A percentile compares a stretch with the other conserved stretches of the same genome.
These are phyloP conservation scores for Sylvia borin DNA, from an alignment of 2,797 vertebrate species.

Conservation along the genomic window DNA sequence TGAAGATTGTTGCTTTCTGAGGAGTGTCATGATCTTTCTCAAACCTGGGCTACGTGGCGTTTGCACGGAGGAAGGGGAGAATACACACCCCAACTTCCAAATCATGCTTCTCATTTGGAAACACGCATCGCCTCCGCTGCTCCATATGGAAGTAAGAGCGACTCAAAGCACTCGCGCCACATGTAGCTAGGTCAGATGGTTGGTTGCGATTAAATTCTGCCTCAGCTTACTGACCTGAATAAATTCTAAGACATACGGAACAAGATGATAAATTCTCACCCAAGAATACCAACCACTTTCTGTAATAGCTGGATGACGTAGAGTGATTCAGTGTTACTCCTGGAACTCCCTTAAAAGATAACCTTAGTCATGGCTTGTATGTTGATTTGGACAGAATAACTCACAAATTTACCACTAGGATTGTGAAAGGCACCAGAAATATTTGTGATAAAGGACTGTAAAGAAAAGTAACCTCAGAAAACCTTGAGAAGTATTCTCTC, in stretches of 20 bases:
- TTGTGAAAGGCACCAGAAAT: background rate
- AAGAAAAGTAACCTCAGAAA: background rate
- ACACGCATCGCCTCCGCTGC: background rate
- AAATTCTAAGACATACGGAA: background rate
- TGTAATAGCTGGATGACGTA: background rate
- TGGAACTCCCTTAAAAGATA: background rate
- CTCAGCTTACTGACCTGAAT: conserved; percentile 4
- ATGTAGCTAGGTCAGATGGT: background rate
- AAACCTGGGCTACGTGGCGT: conserved; percentile 33
- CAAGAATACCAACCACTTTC: conserved; percentile 6
- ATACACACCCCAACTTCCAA: background rate
- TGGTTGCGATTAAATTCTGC: conserved; percentile 15
- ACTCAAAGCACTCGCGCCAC: background rate
- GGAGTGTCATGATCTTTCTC: background rate
- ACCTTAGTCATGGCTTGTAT: background rate
- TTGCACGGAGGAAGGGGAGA: conserved; percentile 40
- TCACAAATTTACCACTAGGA: background rate
- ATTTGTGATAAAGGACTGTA: background rate
- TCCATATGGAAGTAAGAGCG: background rate
- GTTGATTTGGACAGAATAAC: background rate
- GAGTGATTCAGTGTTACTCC: background rate
- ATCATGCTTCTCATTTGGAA: background rate
- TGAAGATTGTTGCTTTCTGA: background rate
- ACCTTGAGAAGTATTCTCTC: background rate
- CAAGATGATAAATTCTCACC: background rate